Base-by-base conservation (phyloP, 2,888 invertebrate genomes). In the Trachelus stipa region DNA sequence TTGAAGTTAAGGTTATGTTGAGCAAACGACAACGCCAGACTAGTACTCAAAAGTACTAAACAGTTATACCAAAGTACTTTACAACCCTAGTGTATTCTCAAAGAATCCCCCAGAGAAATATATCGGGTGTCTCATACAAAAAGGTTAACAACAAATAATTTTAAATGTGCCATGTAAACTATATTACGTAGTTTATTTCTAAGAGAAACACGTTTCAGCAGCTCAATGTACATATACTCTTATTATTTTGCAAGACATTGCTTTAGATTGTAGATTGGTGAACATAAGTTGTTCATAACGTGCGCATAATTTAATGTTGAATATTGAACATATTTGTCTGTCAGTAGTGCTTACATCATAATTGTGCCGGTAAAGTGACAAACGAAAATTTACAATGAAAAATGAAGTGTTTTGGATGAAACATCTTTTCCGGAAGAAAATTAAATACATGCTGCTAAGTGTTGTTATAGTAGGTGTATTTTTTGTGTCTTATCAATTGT, bases 401-500 rank as follows among this genome's bases (percentile, higher is more conserved):
- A 83, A 78, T 4, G 77, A 79, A 71, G 77, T 80, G 30, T 82
- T 82, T 71, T 85, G 84, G 85, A 81, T 81, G 79, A 82, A 81
- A 35, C 81, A 83, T 34, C 79, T 85, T 23, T 73, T 81, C 0
- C 81, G 85, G 34, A 83, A 92, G 81, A 92, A 91, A 81, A 88
- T 91, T 0, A 92, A 92, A 84, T 89, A 92, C 87, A 85, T 90
- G n/a, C 81, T 92, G 75, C 83, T 92, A 33, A 83, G 88, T 35
- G 91, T 92, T 77, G 90, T 92, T 81, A 76, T 92, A 34, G 83
- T 91, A 56, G 92, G 91, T 73, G 90, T 92, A 77, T 80, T 91
- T 76, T 92, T 91, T 76, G 87, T 92, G 79, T 79, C 87, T 31
- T 88, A 91, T 82, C 91, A 93, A 86, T 88, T 92, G 30, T 88